Evolutionary conservation across 2,113 vertebrate species (phyloP).

Genomic region (Phainopepla nitens): DNA sequence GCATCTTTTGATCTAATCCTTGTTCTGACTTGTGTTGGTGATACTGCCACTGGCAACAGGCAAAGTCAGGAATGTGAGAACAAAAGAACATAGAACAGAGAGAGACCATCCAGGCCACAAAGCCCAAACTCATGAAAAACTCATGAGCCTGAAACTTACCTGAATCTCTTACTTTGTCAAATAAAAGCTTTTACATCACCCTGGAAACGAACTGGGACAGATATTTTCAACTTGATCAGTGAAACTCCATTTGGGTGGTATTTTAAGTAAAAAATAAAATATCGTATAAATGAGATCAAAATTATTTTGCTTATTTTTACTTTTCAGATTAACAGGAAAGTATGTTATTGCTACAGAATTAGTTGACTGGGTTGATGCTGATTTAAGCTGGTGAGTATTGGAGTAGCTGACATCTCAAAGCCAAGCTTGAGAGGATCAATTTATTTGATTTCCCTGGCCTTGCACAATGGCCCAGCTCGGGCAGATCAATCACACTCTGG

Average conservation of each 20-base stretch:
- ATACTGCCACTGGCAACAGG: conserved; percentile 56
- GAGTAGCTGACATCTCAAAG: neutral
- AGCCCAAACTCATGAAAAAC: neutral
- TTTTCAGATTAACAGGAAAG: neutral
- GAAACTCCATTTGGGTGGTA: neutral
- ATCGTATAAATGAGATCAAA: neutral
- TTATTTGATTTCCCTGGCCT: neutral
- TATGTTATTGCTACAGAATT: neutral
- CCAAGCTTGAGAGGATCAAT: neutral
- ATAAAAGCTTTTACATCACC: neutral
- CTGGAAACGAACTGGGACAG: neutral
- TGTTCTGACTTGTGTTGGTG: conserved; percentile 58
- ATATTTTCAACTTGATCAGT: neutral
- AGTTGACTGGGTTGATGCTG: neutral
- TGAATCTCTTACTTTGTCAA: neutral
- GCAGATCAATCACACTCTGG: neutral
- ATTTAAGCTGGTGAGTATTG: neutral
- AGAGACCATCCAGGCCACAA: conserved; percentile 10
- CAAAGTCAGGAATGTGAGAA: conserved; percentile 50
- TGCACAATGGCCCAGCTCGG: neutral
- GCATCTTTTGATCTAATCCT: conserved; percentile 48
- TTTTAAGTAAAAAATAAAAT: neutral
- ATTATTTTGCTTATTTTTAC: neutral
- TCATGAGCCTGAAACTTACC: neutral
- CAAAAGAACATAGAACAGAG: neutral